phyloP scores from a whole-genome alignment of 30 jellyfish, hydroid and myxozoan species.

The Cassiopea andromeda region DNA sequence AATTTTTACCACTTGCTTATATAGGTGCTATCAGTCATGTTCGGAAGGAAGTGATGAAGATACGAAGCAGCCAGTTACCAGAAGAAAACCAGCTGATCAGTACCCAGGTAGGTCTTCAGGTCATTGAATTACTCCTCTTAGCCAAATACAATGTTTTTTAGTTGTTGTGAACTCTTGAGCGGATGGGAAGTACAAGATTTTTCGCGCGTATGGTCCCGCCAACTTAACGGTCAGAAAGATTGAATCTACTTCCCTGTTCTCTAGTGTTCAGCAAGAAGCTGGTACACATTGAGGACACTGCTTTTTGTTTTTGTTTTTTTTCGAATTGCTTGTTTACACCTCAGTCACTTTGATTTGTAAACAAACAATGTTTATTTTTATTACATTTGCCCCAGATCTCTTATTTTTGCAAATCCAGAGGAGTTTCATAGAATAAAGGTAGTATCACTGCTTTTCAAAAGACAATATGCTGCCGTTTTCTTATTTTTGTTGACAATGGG shows the following conservation, averaged over 20 bases:
- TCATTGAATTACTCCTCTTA: neutral
- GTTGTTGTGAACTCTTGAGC: neutral
- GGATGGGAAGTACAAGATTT: neutral
- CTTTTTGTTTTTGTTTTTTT: neutral
- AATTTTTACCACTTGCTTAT: neutral
- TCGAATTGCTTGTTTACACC: neutral
- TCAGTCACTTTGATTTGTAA: neutral
- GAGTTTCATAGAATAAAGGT: no score
- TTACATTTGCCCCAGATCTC: neutral
- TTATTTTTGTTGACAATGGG: no score
- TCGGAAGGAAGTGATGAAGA: constrained; percentile 77
- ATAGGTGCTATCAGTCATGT: constrained; percentile 57
- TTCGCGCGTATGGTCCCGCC: neutral
- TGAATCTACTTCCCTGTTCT: neutral
- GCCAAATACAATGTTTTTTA: neutral
- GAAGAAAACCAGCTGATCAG: neutral
- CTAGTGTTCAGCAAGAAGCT: neutral
- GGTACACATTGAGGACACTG: neutral
- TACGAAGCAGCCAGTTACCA: neutral
- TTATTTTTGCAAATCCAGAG: neutral
- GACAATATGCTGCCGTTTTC: no score
- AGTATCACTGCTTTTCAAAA: no score
- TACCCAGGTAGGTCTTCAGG: neutral
- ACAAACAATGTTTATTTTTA: neutral
- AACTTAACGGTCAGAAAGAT: neutral